These are phyloP conservation scores for Apostichopus leukothele DNA, from an alignment of 53 echinoderm and acorn worm species.

Conservation along the genomic window DNA sequence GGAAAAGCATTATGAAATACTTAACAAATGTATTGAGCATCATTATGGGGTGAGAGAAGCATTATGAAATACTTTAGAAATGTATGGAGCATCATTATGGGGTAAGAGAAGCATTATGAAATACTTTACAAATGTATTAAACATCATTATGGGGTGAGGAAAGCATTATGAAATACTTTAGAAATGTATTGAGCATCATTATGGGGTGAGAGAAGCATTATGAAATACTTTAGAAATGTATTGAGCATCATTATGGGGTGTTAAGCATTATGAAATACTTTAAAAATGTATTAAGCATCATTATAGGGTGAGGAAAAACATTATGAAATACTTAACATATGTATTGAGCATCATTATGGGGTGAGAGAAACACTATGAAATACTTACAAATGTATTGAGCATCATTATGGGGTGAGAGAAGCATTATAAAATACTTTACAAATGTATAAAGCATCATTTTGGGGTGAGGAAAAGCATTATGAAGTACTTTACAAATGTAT, in stretches of 20 bases:
- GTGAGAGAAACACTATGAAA: conserved; percentile 17
- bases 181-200: conserved; percentile 34
- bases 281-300: not conserved
- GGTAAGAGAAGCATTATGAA: conserved; percentile 40
- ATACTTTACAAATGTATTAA: not conserved
- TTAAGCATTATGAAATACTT: too few species aligned
- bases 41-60: conserved; percentile 67
- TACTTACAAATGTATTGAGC: not conserved
- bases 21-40: not conserved
- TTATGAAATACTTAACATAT: not conserved
- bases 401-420: too few species aligned
- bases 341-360: conserved; percentile 58
- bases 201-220: conserved; percentile 69
- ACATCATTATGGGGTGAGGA: too few species aligned
- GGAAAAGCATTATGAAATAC: too few species aligned
- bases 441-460: conserved; percentile 55
- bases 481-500: not conserved
- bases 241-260: conserved; percentile 78
- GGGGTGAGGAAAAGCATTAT: conserved; percentile 60
- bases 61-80: not conserved
- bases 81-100: conserved; percentile 52
- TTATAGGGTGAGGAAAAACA: conserved; percentile 58
- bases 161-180: too few species aligned
- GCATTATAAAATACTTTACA: too few species aligned
- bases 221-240: not conserved